Evolutionary conservation across 2,113 vertebrate genomes (phyloP).

Genomic region (Corythornis madagascariensis): DNA sequence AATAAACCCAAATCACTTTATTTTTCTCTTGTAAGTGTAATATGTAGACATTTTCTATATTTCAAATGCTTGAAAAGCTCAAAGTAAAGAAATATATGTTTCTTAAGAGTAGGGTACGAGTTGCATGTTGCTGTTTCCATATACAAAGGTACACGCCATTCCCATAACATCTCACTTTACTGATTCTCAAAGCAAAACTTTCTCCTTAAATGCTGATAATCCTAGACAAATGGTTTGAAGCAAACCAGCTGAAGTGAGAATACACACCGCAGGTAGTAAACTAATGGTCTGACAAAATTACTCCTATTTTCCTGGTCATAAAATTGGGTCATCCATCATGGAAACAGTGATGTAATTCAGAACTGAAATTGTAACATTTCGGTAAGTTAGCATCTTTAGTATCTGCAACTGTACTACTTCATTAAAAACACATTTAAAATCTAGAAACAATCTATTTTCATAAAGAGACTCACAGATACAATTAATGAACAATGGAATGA

Average conservation of each 20-base stretch:
- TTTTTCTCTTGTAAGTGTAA: neutral
- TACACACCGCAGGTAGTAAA: neutral
- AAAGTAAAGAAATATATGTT: neutral
- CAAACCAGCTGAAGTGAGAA: neutral
- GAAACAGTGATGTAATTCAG: neutral
- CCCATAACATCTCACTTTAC: neutral
- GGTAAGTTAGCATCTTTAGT: neutral
- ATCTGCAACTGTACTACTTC: neutral
- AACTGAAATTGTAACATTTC: neutral
- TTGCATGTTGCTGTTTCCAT: neutral
- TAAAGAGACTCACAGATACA: neutral
- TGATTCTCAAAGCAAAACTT: neutral
- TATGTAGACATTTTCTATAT: neutral
- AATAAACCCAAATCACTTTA: neutral
- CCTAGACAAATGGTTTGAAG: neutral
- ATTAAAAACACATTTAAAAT: slow-evolving; percentile 4
- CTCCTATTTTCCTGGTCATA: neutral
- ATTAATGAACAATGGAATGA: neutral
- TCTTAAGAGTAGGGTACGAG: neutral
- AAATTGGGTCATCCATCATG: neutral
- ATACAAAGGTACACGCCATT: neutral
- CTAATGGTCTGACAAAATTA: slow-evolving; percentile 19
- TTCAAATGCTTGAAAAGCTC: neutral
- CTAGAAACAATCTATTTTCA: neutral
- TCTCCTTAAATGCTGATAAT: neutral